phyloP scores from a whole-genome alignment of 2,797 vertebrate genomes.

The Phataginus tetradactyla region DNA sequence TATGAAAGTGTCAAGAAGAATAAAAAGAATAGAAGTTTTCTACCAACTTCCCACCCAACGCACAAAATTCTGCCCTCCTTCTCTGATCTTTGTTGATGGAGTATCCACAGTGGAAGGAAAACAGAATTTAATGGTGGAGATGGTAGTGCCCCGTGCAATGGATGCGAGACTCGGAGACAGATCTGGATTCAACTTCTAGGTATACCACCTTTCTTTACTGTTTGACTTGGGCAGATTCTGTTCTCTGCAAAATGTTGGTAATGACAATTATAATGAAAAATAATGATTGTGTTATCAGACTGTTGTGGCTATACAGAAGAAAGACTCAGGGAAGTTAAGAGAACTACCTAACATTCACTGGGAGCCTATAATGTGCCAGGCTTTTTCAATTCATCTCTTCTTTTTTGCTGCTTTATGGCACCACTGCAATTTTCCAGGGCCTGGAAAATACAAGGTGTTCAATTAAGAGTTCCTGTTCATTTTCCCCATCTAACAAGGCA shows the following conservation, averaged over 20 bases:
- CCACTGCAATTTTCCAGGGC: background rate
- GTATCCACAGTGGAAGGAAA: background rate
- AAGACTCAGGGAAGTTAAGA: background rate
- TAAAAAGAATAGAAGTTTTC: background rate
- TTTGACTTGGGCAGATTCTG: background rate
- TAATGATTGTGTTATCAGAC: background rate
- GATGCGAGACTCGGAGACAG: background rate
- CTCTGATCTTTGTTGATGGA: background rate
- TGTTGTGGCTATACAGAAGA: background rate
- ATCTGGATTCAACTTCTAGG: background rate
- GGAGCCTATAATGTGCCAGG: background rate
- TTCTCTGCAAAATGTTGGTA: background rate
- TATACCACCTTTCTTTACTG: background rate
- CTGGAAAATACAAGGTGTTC: slow-evolving; percentile 67
- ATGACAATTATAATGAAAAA: too few species aligned
- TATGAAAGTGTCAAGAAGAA: background rate
- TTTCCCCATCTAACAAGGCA: slow-evolving; percentile 63
- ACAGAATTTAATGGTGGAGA: background rate
- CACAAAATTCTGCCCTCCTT: background rate
- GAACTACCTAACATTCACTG: background rate
- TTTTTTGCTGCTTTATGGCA: background rate
- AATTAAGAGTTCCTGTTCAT: slow-evolving; percentile 57
- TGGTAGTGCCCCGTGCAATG: background rate
- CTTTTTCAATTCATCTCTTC: slow-evolving; percentile 30
- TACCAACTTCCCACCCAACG: background rate